Base-by-base conservation (phyloP, 2,888 invertebrate genomes). In the Fragum fragum region DNA sequence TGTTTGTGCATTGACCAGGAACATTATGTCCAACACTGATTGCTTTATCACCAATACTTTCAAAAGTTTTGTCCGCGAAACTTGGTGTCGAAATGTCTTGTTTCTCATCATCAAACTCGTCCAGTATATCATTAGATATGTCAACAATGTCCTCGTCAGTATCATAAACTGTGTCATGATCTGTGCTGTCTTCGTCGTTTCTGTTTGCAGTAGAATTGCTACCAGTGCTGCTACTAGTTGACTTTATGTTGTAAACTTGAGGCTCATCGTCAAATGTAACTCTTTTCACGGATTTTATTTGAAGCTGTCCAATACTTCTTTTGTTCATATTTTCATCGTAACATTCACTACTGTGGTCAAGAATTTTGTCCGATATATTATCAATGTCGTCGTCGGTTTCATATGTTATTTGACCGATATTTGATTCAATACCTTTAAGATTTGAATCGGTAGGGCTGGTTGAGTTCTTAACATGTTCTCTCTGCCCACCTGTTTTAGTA, bases 131-230 rank as follows among this genome's bases (percentile, higher is more conserved):
- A 23, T 57, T 26, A 7, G 57, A n/a, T 26, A 57, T n/a, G 7
- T 23, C 23, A 26, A 23, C 57, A 57, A 57, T 57, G 23, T 57
- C 57, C 9, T 57, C 57, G n/a, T 57, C 57, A 5, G 57, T 57
- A n/a, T 23, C 57, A 57, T 21, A 57, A n/a, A 14, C 21, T 23
- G 47, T n/a, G 16, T 47, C 47, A 47, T n/a, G 7, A n/a, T 5
- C 47, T 5, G 3, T 47, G 47, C 47, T 47, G 18, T n/a, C 47
- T 18, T 47, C n/a, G 3, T 1, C n/a, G n/a, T n/a, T 18, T 47
- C 2, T 47, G 47, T 18, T 47, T n/a, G 5, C n/a, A 3, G 47
- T 18, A 47, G 47, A 47, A 47, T 47, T n/a, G 16, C 47, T 39
- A 39, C 39, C 14, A 14, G 39, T 9, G 14, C 39, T 9, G 14